phyloP scores from a whole-genome alignment of 2,797 vertebrate genomes.

The Urosaurus nigricauda region DNA sequence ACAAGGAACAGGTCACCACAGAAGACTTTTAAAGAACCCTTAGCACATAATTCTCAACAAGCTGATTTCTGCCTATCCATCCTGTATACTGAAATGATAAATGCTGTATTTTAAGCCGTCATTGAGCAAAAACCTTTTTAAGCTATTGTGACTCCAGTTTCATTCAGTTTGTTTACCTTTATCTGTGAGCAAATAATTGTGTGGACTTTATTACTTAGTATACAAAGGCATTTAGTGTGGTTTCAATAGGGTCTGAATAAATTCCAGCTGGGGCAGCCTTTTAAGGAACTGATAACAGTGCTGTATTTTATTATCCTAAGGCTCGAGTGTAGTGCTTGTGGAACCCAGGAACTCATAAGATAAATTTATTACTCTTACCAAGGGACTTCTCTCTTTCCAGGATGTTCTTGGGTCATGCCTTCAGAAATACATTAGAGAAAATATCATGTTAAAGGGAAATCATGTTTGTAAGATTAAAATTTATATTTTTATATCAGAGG shows the following conservation, averaged over 20 bases:
- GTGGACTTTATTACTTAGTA: slow-evolving; percentile 37
- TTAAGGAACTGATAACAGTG: neutral
- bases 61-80: slow-evolving; percentile 18
- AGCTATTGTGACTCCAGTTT: slow-evolving; percentile 12
- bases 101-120: slow-evolving; percentile 45
- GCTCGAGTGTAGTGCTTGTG: neutral
- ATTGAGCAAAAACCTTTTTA: slow-evolving; percentile 40
- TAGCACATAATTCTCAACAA: slow-evolving; percentile 9
- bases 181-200: neutral
- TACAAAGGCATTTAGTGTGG: slow-evolving; percentile 10
- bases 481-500: slow-evolving; percentile 11
- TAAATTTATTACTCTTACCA: neutral
- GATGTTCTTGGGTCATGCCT: slow-evolving; percentile 13
- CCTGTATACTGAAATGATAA: slow-evolving; percentile 2
- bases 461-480: neutral
- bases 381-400: slow-evolving; percentile 20
- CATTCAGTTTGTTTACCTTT: slow-evolving; percentile 16
- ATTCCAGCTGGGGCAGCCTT: slow-evolving; percentile 2
- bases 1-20: neutral
- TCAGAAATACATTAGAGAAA: neutral
- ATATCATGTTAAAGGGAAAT: neutral
- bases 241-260: slow-evolving; percentile 40
- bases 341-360: accelerated
- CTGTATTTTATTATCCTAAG: neutral
- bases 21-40: slow-evolving; percentile 4